These are phyloP conservation scores for Spondyliosoma cantharus DNA, from an alignment of 2,797 vertebrate species.

Conservation along the genomic window DNA sequence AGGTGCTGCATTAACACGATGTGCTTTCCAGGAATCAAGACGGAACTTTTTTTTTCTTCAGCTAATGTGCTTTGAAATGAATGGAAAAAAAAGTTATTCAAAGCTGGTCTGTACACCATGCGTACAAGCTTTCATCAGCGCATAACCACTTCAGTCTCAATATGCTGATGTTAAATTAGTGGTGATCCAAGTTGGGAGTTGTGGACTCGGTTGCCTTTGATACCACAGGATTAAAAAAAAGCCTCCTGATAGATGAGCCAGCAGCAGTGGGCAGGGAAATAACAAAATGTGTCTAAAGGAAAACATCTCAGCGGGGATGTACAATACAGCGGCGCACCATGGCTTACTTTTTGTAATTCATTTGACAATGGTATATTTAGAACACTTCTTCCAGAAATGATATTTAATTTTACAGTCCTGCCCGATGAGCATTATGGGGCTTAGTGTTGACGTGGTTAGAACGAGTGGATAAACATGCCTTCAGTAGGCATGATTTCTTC, in stretches of 20 bases:
- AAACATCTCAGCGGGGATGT: slow-evolving; percentile 41
- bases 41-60: background rate
- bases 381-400: slow-evolving; percentile 38
- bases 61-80: background rate
- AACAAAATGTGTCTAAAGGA: slow-evolving; percentile 46
- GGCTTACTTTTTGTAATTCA: slow-evolving; percentile 33
- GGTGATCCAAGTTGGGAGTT: slow-evolving; percentile 29
- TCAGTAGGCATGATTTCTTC: background rate
- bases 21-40: slow-evolving; percentile 14
- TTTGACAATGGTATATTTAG: slow-evolving; percentile 52
- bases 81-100: background rate
- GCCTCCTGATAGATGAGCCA: slow-evolving; percentile 42
- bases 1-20: slow-evolving; percentile 18
- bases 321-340: slow-evolving; percentile 1
- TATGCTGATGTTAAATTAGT: slow-evolving; percentile 24
- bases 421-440: slow-evolving; percentile 9
- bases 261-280: slow-evolving; percentile 47
- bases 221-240: slow-evolving; percentile 37
- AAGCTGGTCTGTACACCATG: background rate
- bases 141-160: background rate
- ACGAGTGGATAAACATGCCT: slow-evolving; percentile 4
- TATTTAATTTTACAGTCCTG: slow-evolving; percentile 37
- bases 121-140: background rate
- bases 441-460: background rate
- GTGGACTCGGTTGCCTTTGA: slow-evolving; percentile 19